Percentiles rank a stretch among this genome's conserved stretches.
phyloP scores from a whole-genome alignment of 1,140 invertebrate genomes.

The Pantala flavescens region DNA sequence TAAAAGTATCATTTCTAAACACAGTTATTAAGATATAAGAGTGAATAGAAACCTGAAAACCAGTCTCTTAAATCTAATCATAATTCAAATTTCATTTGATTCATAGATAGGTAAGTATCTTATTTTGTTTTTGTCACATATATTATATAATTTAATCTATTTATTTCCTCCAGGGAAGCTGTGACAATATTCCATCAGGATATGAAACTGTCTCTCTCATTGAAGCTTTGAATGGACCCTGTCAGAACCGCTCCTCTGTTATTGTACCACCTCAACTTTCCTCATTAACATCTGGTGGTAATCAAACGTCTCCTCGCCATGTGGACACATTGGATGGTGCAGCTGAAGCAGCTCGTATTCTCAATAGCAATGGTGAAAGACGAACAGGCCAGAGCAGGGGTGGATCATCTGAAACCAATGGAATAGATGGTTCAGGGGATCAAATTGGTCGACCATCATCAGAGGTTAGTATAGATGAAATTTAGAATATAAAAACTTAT shows the following conservation, averaged over 20 bases:
- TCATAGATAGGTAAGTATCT: no score
- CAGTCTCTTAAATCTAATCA: no score
- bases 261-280: constrained; percentile 35
- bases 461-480: background rate
- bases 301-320: background rate
- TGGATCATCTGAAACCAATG: background rate
- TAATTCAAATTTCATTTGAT: no score
- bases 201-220: constrained; percentile 94
- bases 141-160: no score
- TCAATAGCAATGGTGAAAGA: background rate
- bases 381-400: background rate
- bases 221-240: constrained; percentile 95
- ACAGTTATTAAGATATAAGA: no score
- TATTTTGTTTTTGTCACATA: no score
- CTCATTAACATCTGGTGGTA: constrained; percentile 33
- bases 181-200: constrained; percentile 79
- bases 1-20: no score
- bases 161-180: constrained; percentile 29
- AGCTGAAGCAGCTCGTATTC: background rate
- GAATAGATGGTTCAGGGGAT: background rate
- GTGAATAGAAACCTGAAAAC: no score
- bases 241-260: constrained; percentile 43
- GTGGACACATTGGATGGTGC: background rate
- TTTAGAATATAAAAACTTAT: no score
- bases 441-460: background rate